These are phyloP conservation scores for Regulus satrapa DNA, from an alignment of 2,113 vertebrate species.

Conservation along the genomic window DNA sequence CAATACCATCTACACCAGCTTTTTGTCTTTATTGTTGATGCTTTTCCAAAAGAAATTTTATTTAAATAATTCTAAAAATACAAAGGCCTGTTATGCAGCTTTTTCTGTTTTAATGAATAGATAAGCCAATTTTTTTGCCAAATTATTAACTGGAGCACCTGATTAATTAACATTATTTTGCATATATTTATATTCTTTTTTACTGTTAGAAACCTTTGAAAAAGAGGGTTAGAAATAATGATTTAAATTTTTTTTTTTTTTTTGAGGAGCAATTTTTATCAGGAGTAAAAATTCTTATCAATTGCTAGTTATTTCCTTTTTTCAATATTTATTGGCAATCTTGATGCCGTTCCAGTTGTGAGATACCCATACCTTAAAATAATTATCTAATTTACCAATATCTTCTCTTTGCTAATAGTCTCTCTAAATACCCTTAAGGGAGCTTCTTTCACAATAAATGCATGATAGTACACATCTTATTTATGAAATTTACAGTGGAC, in stretches of 20 bases:
- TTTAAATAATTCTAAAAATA: background rate
- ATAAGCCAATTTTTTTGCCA: background rate
- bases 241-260: too few species aligned
- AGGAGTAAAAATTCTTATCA: background rate
- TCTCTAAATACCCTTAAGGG: background rate
- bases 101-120: background rate
- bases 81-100: background rate
- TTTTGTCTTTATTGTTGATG: background rate
- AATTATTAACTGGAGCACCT: background rate
- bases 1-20: background rate
- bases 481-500: constrained; percentile 36
- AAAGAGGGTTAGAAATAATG: background rate
- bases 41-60: background rate
- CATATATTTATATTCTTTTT: background rate
- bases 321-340: background rate
- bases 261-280: background rate
- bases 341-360: background rate
- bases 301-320: background rate
- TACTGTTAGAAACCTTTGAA: background rate
- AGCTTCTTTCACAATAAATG: background rate
- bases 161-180: background rate
- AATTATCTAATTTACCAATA: background rate
- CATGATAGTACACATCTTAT: constrained; percentile 11
- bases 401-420: background rate
- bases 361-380: background rate